Percentiles rank a stretch among this genome's conserved stretches.
These are phyloP conservation scores for Nymphicus hollandicus DNA, from an alignment of 2,113 vertebrate genomes.

Conservation along the genomic window DNA sequence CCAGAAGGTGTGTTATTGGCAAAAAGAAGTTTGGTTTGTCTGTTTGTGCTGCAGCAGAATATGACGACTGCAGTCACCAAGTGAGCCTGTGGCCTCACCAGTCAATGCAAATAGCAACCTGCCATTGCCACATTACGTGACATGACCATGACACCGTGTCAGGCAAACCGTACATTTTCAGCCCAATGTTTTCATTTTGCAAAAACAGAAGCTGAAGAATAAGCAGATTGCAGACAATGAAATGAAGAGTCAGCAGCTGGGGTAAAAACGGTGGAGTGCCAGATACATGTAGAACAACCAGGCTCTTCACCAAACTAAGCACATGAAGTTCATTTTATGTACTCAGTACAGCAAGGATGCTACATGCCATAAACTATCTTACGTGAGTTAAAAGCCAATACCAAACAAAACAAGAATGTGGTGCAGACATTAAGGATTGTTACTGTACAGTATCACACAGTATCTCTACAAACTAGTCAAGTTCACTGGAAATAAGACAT, in stretches of 20 bases:
- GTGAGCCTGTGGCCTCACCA: not conserved
- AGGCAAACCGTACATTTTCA: not conserved
- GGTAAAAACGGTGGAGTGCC: not conserved
- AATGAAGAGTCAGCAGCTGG: not conserved
- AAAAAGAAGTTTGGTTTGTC: not conserved
- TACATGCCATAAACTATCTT: not conserved
- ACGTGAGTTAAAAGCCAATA: not conserved
- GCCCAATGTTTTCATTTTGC: not conserved
- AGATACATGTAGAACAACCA: not conserved
- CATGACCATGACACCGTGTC: not conserved
- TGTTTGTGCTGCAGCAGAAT: not conserved
- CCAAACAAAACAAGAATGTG: not conserved
- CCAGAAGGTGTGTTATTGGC: not conserved
- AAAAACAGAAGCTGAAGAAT: not conserved
- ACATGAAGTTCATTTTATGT: not conserved
- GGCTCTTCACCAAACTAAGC: not conserved
- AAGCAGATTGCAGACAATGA: not conserved
- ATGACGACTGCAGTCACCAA: not conserved
- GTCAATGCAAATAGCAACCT: not conserved
- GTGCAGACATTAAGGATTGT: not conserved
- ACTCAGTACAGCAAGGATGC: not conserved
- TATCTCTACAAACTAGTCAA: not conserved
- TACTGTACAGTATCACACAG: not conserved
- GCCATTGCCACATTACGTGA: not conserved
- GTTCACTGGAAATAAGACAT: not conserved